Evolutionary conservation across 2,888 invertebrate genomes (phyloP).

Genomic region (Orthosia incerta): DNA sequence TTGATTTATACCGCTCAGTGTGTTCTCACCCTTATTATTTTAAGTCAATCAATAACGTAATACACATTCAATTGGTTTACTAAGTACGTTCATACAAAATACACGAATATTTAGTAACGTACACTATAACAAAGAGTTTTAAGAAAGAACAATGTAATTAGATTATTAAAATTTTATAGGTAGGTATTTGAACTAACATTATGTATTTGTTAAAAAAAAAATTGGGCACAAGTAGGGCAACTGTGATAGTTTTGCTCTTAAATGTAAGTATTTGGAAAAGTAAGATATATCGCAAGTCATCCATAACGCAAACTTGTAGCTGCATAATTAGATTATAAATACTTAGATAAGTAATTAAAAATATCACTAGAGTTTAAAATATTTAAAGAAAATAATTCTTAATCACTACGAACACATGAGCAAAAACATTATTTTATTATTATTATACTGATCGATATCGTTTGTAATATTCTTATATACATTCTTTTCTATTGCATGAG

Average conservation of each 20-base stretch:
- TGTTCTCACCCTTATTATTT: slow-evolving; percentile 28
- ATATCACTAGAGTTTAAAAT: slow-evolving; percentile 41
- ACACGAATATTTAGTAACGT: slow-evolving; percentile 13
- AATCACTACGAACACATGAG: slow-evolving; percentile 59
- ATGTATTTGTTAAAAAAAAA: not conserved
- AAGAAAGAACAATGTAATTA: slow-evolving; percentile 27
- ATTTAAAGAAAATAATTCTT: slow-evolving; percentile 44
- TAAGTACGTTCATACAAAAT: slow-evolving; percentile 34
- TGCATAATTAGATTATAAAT: slow-evolving; percentile 36
- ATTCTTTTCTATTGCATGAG: slow-evolving; percentile 22
- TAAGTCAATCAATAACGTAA: slow-evolving; percentile 14
- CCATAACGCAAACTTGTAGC: slow-evolving; percentile 38
- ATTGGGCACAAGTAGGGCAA: no score
- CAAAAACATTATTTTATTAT: slow-evolving; percentile 44
- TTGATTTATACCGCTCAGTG: slow-evolving; percentile 15
- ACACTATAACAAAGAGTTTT: slow-evolving; percentile 22
- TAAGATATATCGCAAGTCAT: not conserved
- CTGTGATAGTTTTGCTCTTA: no score
- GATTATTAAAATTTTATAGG: slow-evolving; percentile 23
- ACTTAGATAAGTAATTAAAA: slow-evolving; percentile 21
- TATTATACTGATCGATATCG: slow-evolving; percentile 22
- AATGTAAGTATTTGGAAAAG: not conserved
- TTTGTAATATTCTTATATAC: slow-evolving; percentile 28
- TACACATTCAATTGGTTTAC: slow-evolving; percentile 23
- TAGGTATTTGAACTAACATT: slow-evolving; percentile 1